Conservation (phyloP, 2,113 vertebrate species). For the Apodemus speciosus region DNA sequence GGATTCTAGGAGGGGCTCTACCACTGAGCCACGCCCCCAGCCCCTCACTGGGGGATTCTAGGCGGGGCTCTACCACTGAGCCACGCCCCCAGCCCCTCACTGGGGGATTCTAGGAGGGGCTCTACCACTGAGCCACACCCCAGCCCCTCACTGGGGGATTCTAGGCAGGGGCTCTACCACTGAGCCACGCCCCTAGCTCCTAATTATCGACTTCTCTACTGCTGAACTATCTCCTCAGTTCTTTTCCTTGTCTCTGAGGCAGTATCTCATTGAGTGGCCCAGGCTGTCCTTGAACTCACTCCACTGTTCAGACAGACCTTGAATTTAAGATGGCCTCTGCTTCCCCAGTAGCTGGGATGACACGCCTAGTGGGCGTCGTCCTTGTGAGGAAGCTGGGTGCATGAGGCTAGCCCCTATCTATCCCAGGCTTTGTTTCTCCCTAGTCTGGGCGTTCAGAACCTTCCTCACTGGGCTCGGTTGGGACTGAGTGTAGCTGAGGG, state of each 20-base stretch:
- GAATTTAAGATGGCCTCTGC: background rate
- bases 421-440: slow-evolving; percentile 42
- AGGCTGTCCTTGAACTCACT: background rate
- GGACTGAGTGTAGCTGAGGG: too few relatives aligned
- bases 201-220: background rate
- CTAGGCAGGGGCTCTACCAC: background rate
- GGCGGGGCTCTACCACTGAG: background rate
- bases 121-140: background rate
- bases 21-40: background rate
- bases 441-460: background rate
- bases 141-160: background rate
- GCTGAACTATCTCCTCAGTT: background rate
- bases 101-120: background rate
- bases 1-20: background rate
- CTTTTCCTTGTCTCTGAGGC: background rate
- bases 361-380: background rate
- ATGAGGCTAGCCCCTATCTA: background rate
- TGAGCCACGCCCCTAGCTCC: background rate
- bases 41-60: too few relatives aligned
- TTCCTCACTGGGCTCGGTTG: fast-evolving
- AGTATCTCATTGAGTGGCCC: background rate
- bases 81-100: background rate
- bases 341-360: background rate
- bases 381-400: background rate
- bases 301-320: background rate